Percentiles rank a stretch among this genome's conserved stretches.
Evolutionary conservation across 2,888 invertebrate genomes (phyloP).

Genomic region (Bombylius discolor): DNA sequence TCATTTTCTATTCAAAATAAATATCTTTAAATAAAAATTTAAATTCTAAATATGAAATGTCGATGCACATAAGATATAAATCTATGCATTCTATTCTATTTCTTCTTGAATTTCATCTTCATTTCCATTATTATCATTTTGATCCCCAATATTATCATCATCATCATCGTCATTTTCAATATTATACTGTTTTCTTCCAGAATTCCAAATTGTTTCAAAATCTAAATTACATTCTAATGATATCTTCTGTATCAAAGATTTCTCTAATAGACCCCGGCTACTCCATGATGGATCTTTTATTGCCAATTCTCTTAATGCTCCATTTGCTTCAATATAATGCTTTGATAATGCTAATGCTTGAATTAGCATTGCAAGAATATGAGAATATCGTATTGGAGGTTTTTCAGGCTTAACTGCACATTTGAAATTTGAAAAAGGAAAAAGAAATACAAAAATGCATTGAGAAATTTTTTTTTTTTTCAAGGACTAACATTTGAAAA

Average conservation of each 20-base stretch:
- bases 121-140: constrained; percentile 6
- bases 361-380: constrained; percentile 31
- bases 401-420: constrained; percentile 30
- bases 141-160: background rate
- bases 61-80: too few species aligned
- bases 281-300: constrained; percentile 32
- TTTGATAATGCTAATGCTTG: constrained; percentile 29
- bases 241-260: constrained; percentile 28
- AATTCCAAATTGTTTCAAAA: constrained; percentile 33
- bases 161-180: background rate
- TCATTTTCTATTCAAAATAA: too few species aligned
- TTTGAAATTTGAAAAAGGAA: background rate
- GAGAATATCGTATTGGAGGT: constrained; percentile 32
- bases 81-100: constrained; percentile 7
- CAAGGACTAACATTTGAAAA: background rate
- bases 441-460: background rate
- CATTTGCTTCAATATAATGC: constrained; percentile 31
- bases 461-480: background rate
- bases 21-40: too few species aligned
- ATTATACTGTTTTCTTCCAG: constrained; percentile 14
- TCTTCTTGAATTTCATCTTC: constrained; percentile 16
- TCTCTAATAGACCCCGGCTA: constrained; percentile 27
- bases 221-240: constrained; percentile 34
- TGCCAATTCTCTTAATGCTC: constrained; percentile 29
- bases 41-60: too few species aligned